A percentile compares a stretch with the other conserved stretches of the same genome.
phyloP scores from a whole-genome alignment of 2,113 vertebrate species.

The Melanerpes formicivorus region DNA sequence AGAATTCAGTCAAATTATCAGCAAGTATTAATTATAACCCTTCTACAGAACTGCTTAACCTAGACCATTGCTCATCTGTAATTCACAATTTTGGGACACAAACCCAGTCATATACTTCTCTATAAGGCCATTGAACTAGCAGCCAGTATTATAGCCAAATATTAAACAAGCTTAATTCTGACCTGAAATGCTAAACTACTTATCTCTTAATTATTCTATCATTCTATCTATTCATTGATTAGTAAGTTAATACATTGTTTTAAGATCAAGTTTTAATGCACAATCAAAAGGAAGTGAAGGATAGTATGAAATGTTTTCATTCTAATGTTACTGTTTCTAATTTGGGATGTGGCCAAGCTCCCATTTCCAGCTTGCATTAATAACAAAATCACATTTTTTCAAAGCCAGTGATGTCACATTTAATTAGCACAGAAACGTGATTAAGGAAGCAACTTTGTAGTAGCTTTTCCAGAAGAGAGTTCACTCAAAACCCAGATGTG shows the following conservation, averaged over 20 bases:
- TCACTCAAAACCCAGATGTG: background rate
- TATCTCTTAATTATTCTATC: background rate
- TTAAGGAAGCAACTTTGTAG: background rate
- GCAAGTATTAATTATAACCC: background rate
- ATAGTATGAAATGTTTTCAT: background rate
- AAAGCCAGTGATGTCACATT: background rate
- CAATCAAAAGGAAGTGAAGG: background rate
- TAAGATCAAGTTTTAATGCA: background rate
- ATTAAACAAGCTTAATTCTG: background rate
- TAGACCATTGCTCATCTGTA: background rate
- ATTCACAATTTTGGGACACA: background rate
- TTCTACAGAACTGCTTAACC: background rate
- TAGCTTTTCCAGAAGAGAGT: background rate
- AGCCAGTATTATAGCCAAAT: background rate
- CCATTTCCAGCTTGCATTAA: background rate
- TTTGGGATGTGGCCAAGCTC: background rate
- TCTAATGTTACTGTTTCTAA: background rate
- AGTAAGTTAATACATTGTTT: background rate
- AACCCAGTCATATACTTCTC: background rate
- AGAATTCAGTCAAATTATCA: background rate
- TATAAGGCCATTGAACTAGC: background rate
- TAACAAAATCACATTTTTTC: background rate
- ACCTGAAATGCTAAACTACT: background rate
- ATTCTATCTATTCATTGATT: background rate
- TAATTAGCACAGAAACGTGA: background rate